phyloP scores from a whole-genome alignment of 2,113 vertebrate species.

The Oriolus oriolus region DNA sequence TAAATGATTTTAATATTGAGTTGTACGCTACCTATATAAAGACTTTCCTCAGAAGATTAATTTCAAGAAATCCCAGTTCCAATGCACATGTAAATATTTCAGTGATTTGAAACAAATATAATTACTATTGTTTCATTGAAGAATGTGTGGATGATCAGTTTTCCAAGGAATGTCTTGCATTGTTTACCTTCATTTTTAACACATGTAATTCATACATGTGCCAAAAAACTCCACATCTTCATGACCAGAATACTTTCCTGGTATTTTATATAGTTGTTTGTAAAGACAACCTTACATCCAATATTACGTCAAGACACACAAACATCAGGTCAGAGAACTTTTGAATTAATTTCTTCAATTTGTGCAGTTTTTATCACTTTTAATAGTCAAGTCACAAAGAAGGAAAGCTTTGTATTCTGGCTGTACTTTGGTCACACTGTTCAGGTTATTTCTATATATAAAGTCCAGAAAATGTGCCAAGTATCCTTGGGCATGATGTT shows the following conservation, averaged over 20 bases:
- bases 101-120: neutral
- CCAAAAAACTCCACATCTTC: rapidly evolving
- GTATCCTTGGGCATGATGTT: neutral
- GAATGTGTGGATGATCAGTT: neutral
- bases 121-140: neutral
- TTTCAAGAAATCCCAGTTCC: neutral
- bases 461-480: neutral
- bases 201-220: neutral
- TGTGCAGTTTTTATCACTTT: neutral
- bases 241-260: neutral
- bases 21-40: neutral
- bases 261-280: neutral
- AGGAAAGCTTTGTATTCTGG: neutral
- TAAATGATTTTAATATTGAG: neutral
- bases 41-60: neutral
- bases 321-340: neutral
- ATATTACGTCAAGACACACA: neutral
- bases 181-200: neutral
- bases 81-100: neutral
- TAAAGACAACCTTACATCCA: neutral
- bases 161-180: neutral
- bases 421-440: neutral
- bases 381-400: neutral
- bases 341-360: neutral
- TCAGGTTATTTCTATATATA: neutral